Evolutionary conservation across 2,113 vertebrate genomes (phyloP), one percentile per base, ranked within the genome.

Genomic region (Plotosus lineatus): DNA sequence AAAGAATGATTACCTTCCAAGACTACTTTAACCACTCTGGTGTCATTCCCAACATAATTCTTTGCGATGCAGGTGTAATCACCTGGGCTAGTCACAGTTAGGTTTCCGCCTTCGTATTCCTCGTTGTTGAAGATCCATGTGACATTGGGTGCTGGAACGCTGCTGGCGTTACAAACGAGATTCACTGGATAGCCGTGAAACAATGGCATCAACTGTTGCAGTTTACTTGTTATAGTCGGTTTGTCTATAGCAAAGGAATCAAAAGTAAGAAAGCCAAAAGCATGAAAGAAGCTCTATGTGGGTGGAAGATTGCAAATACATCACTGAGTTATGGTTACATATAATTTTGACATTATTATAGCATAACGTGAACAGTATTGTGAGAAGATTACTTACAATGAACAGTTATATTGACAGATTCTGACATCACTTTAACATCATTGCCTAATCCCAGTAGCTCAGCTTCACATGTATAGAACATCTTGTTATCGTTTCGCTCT

Each of bases 111-210:
- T 6, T 69, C 26, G 0, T 2, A 9, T 0, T 0, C 33, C 6
- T 56, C 28, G 11, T 77, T 14, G 3, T 11, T 51, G 83, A 36
- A 65, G 9, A 4, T 2, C 93, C 93, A 94, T 21, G 36, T 8
- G 80, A 93, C 89, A 2, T 17, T 21, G 11, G 92, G 91, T 10
- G 33, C 12, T 1, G 92, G 93, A 77, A 88, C 6, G 11, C 93
- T 92, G 0, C 92, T 87, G 0, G 92, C 92, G 46, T 90, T 87
- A 83, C 93, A 94, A 3, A 87, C 46, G 0, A 93, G 88, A 26
- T 81, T 79, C 56, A 82, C 85, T 0, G 77, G 14, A 82, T 91
- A 92, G 26, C 90, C 91, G 23, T 77, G 82, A 85, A 91, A 90
- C 79, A 92, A 81, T 0, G 91, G 91, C 71, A 93, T 48, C 12